These are phyloP conservation scores for Otolemur crassicaudatus DNA, from an alignment of 2,797 vertebrate genomes.

Conservation along the genomic window DNA sequence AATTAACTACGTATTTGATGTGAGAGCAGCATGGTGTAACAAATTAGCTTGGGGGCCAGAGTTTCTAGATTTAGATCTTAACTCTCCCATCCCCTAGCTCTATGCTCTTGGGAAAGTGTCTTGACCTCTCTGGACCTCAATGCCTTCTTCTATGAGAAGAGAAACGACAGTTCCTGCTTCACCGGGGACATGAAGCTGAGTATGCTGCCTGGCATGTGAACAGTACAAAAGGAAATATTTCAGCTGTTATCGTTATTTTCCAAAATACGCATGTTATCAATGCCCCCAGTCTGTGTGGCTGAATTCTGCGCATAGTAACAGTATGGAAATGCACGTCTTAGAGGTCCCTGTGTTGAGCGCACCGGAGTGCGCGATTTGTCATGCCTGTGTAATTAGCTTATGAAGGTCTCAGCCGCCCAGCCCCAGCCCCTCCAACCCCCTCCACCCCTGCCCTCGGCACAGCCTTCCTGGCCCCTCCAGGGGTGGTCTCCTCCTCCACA, in stretches of 20 bases:
- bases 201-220: not conserved
- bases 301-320: constrained; percentile 14
- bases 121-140: not conserved
- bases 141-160: constrained; percentile 3
- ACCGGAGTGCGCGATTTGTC: not conserved
- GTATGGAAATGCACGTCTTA: constrained; percentile 23
- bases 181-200: not conserved
- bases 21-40: not conserved
- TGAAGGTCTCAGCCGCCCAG: not conserved
- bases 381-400: constrained; percentile 30
- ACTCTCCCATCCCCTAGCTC: not conserved
- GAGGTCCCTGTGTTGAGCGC: not conserved
- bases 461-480: not conserved
- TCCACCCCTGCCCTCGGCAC: not conserved
- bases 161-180: not conserved
- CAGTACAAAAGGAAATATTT: not conserved
- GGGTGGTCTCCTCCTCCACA: not conserved
- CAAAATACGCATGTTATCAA: not conserved
- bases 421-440: not conserved
- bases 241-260: not conserved
- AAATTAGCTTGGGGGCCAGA: not conserved
- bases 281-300: not conserved
- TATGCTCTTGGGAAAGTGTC: not conserved
- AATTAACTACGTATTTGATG: constrained; percentile 1
- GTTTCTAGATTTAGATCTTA: constrained; percentile 1